Evolutionary conservation across 2,797 vertebrate species (phyloP).

Genomic region (Phalanger gymnotis): DNA sequence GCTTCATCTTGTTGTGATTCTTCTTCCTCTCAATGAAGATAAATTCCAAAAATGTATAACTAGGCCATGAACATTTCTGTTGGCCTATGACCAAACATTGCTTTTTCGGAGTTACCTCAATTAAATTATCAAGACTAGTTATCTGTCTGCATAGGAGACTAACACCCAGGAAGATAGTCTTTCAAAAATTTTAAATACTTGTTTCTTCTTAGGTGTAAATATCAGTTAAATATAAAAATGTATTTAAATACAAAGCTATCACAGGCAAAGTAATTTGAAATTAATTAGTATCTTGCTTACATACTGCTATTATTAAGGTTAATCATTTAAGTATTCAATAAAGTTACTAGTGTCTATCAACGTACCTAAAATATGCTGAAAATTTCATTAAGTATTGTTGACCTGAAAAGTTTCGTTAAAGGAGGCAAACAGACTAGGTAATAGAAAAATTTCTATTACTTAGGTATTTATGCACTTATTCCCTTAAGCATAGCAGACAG

Average conservation of each 20-base stretch:
- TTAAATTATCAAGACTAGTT: slow-evolving; percentile 4
- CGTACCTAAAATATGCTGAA: neutral
- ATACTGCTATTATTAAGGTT: neutral
- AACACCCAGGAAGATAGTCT: neutral
- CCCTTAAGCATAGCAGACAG: no score
- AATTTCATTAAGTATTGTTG: neutral
- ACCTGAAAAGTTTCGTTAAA: no score
- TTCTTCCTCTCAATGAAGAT: neutral
- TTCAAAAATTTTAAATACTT: neutral
- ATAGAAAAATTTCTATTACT: no score
- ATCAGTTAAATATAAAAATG: neutral
- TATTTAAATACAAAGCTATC: neutral
- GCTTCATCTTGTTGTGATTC: neutral
- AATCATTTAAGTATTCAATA: neutral
- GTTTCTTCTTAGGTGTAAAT: neutral
- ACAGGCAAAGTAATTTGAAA: neutral
- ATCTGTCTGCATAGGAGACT: neutral
- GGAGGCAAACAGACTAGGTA: no score
- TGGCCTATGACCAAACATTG: neutral
- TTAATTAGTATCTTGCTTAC: neutral
- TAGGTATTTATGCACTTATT: no score
- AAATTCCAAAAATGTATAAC: neutral
- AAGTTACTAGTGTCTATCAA: neutral
- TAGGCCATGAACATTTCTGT: neutral
- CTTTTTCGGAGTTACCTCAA: neutral